These are phyloP conservation scores for Chloroceryle amazona DNA, from an alignment of 2,797 vertebrate genomes.

Conservation along the genomic window DNA sequence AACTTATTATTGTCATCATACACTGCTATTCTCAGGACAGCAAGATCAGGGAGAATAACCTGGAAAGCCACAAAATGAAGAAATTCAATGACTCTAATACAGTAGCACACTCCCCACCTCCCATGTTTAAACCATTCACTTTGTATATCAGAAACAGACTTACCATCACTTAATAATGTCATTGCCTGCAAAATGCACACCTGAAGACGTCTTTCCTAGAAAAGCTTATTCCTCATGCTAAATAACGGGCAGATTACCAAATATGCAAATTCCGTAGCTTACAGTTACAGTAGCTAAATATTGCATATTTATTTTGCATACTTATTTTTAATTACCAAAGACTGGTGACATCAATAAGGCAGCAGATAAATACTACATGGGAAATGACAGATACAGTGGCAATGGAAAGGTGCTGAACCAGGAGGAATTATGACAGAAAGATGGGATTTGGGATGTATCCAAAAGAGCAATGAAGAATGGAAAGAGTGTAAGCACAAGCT, in stretches of 20 bases:
- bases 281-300: background rate
- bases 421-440: background rate
- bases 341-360: background rate
- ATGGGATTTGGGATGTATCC: background rate
- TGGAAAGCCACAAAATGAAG: slow-evolving; percentile 65
- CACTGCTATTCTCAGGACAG: slow-evolving; percentile 95
- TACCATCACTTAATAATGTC: background rate
- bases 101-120: background rate
- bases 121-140: background rate
- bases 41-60: slow-evolving; percentile 98
- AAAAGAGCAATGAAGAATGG: background rate
- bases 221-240: background rate
- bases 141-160: background rate
- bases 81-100: background rate
- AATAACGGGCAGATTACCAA: background rate
- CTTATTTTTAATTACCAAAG: background rate
- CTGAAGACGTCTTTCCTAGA: background rate
- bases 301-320: background rate
- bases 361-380: background rate
- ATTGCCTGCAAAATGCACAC: background rate
- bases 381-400: background rate
- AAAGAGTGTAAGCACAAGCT: background rate
- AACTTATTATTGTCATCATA: slow-evolving; percentile 98
- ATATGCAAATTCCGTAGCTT: background rate
- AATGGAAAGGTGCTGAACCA: background rate